A percentile compares a stretch with the other conserved stretches of the same genome.
Conservation (phyloP, 2,888 invertebrate genomes). For the Parnassius orleans region DNA sequence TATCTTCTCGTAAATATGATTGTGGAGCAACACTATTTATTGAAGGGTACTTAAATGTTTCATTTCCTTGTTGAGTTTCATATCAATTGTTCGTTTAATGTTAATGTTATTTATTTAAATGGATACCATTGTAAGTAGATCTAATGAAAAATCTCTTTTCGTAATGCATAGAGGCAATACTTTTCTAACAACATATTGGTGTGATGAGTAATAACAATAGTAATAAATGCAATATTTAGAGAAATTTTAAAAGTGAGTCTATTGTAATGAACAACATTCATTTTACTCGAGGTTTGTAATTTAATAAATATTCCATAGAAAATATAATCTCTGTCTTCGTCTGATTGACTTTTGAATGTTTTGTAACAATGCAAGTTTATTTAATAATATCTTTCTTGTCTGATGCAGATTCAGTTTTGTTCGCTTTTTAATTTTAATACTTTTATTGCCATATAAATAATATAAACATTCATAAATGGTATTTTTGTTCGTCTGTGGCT, state of each 20-base stretch:
- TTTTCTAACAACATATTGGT: conserved; percentile 77
- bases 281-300: conserved; percentile 43
- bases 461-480: conserved; percentile 27
- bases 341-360: conserved; percentile 54
- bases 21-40: conserved; percentile 45
- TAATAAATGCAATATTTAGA: conserved; percentile 71
- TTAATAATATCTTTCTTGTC: conserved; percentile 53
- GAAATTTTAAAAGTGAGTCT: conserved; percentile 56
- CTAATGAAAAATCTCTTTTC: conserved; percentile 66
- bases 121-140: conserved; percentile 63
- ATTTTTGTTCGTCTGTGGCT: conserved; percentile 8
- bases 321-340: conserved; percentile 54
- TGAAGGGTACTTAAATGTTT: conserved; percentile 66
- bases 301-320: conserved; percentile 60
- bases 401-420: conserved; percentile 73
- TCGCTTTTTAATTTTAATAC: conserved; percentile 33
- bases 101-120: conserved; percentile 58
- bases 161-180: conserved; percentile 73
- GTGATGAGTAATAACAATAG: conserved; percentile 74
- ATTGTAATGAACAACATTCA: conserved; percentile 50
- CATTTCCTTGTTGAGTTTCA: conserved; percentile 41
- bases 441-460: conserved; percentile 20
- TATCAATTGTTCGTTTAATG: conserved; percentile 57
- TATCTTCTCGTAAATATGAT: conserved; percentile 1
- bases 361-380: conserved; percentile 69